Base-by-base conservation (phyloP, 2,888 invertebrate species). In the Plusia festucae region DNA sequence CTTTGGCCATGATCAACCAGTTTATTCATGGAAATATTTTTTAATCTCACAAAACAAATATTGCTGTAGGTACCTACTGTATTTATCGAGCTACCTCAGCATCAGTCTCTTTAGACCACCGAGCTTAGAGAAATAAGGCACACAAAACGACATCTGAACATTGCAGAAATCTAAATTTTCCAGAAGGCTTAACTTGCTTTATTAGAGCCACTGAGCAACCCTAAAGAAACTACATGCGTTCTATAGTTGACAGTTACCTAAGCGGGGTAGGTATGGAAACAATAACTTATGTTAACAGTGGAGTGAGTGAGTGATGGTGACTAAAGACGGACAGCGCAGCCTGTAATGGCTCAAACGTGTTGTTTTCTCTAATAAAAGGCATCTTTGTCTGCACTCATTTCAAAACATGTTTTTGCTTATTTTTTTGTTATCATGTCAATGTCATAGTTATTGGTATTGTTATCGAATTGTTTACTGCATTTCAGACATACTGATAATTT, bases 261-360 rank as follows among this genome's bases (percentile, higher is more conserved):
- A 8, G 13, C 34, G 51, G 44, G 40, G 58, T 61, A 13, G 6
- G n/a, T 40, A n/a, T 40, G n/a, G 22, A 22, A 61, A 74, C 60
- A 74, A 69, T 61, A 67, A 65, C 49, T 54, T 60, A 68, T 65
- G 64, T 64, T 69, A 60, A 32, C n/a, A 32, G 20, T 13, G 24
- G 46, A 32, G 20, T 13, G 24, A 51, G 27, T 65, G 60, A 61
- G 53, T 49, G 46, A 49, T 49, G 60, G 22, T 46, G 60, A 74
- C 70, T 65, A 65, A 51, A 78, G 78, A 85, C 82, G 74, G 83
- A 85, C 83, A 85, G 79, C 74, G 65, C 76, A 70, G 84, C 80
- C 83, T 55, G 75, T 86, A 78, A 87, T 78, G 83, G 67, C 64
- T 68, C 51, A 75, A 81, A 89, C 89, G 88, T 89, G 88, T 78